Base-by-base conservation (phyloP, 2,888 invertebrate species). In the Erebia ligea region DNA sequence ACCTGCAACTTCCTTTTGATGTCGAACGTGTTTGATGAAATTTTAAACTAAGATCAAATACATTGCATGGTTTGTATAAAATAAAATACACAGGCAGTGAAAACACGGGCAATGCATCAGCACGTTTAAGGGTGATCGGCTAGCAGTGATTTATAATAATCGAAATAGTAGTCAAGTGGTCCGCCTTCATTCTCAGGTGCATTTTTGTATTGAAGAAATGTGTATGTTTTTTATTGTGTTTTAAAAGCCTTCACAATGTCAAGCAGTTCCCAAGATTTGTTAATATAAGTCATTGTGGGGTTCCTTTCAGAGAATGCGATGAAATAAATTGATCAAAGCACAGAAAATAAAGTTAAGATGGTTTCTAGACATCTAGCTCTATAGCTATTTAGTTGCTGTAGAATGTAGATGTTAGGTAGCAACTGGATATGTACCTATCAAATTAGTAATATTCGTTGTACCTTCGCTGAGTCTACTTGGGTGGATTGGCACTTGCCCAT, bases 141-240 rank as follows among this genome's bases (percentile, higher is more conserved):
- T 81, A 79, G 80, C 83, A 84, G 82, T 87, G 83, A 86, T 89
- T 86, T 86, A 85, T 89, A 86, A 86, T 89, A 86, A 91, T 90
- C 88, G 89, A 85, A 87, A 88, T 92, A 90, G 91, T 91, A 91
- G 91, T 91, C 86, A 91, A 91, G 91, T 90, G 87, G 89, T 86
- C 91, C 92, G 90, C 92, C 92, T 91, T 89, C 91, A 91, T 92
- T 91, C 92, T 92, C 92, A 92, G 92, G 92, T 92, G 92, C 92
- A 91, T 92, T 91, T 92, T 92, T 92, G 91, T 90, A 91, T 92
- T 87, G 88, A 88, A 87, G 89, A 85, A 89, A 86, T 90, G 85
- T 88, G 88, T 87, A 84, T 86, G 82, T 87, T 90, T 90, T 87
- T 90, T 89, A 84, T 86, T 86, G 82, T 88, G 85, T 90, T 90